Evolutionary conservation across 1,140 invertebrate species (phyloP).

Genomic region (Drosophila punjabiensis): DNA sequence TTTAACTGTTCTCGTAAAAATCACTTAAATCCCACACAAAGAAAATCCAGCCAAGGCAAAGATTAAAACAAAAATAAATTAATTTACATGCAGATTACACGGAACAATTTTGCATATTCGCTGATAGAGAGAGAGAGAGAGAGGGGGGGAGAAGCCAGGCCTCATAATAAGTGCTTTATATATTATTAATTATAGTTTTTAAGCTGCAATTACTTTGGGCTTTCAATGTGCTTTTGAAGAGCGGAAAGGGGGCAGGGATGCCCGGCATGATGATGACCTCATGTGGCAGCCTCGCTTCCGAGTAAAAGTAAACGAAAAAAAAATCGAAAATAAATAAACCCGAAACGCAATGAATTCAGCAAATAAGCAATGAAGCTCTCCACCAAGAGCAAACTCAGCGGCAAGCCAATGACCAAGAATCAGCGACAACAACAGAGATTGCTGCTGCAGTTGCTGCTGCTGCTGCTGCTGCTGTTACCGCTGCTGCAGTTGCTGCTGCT

Average conservation of each 20-base stretch:
- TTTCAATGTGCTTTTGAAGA: constrained; percentile 3
- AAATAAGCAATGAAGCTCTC: constrained; percentile 64
- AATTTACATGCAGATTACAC: constrained; percentile 35
- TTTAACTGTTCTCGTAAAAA: constrained; percentile 35
- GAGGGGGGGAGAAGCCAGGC: neutral
- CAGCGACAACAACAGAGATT: constrained; percentile 63
- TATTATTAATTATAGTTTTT: constrained; percentile 55
- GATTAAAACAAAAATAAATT: constrained; percentile 52
- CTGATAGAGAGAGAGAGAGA: constrained; percentile 15
- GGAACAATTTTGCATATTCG: constrained; percentile 12
- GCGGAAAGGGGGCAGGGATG: neutral
- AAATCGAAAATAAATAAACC: constrained; percentile 70
- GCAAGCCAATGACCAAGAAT: constrained; percentile 81
- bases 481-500: constrained; percentile 26
- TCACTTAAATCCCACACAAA: constrained; percentile 32
- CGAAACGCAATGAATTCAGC: constrained; percentile 73
- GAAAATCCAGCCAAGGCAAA: constrained; percentile 15
- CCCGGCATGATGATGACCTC: constrained; percentile 26
- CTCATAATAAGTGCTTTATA: constrained; percentile 26
- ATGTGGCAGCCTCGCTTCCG: constrained; percentile 48
- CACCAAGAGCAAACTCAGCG: constrained; percentile 43
- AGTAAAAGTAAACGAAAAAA: constrained; percentile 72
- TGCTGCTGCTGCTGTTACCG: neutral
- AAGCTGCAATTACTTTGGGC: constrained; percentile 39
- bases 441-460: constrained; percentile 36